Conservation (phyloP, 1,140 invertebrate species). For the Calephelis nemesis region DNA sequence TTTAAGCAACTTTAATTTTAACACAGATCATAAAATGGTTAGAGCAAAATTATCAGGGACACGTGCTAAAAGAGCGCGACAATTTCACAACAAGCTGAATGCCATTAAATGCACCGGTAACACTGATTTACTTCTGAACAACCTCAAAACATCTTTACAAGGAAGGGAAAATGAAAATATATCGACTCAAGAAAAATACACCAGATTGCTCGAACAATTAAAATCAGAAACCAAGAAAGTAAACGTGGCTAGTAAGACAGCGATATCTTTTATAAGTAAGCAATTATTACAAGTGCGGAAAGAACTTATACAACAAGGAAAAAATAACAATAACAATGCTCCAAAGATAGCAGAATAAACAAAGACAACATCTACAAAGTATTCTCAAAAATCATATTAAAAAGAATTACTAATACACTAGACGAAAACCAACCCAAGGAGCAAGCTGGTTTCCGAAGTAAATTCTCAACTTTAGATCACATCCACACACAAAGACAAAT, state of each 20-base stretch:
- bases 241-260: not conserved
- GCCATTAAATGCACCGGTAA: conserved; percentile 25
- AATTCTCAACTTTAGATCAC: no score
- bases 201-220: conserved; percentile 16
- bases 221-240: not conserved
- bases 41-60: conserved; percentile 18
- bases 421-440: no score
- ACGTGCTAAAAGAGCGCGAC: conserved; percentile 18
- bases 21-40: conserved; percentile 22
- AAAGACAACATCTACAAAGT: no score
- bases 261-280: not conserved
- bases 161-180: conserved; percentile 5
- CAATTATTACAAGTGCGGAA: not conserved
- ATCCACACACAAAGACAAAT: no score
- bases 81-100: conserved; percentile 16
- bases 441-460: no score
- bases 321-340: no score
- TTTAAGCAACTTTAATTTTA: conserved; percentile 17
- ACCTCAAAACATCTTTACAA: conserved; percentile 18
- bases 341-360: no score
- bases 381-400: no score
- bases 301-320: not conserved
- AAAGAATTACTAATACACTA: no score
- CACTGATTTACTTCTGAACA: conserved; percentile 24
- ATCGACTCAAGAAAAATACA: conserved; percentile 19